Evolutionary conservation across 2,888 invertebrate genomes (phyloP), one percentile per base, ranked within the genome.

Genomic region (Pachycephus smyrnensis): DNA sequence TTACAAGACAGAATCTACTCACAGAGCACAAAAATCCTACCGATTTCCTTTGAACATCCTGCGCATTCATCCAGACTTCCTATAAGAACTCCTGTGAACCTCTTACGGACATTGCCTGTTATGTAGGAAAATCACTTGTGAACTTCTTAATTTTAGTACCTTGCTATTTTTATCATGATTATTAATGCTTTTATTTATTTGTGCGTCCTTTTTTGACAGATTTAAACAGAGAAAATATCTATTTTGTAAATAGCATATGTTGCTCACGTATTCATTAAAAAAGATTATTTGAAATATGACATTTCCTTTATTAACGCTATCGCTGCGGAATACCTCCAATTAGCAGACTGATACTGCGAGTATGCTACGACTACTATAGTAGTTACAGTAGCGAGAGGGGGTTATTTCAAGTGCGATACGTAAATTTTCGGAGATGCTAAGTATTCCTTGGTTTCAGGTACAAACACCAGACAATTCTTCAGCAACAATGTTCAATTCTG

Each of bases 401-500:
- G 15, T 15, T 15, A 40, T 40, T 40, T 15, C 9, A 40, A 40
- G 15, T 40, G 9, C 1, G 15, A 40, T 40, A 40, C 40, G 6
- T 40, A 15, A 40, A 40, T 23, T 40, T 40, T 40, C 4, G 23
- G 23, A 40, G 23, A 40, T 55, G 23, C 23, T 55, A 55, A 55
- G 23, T 55, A 55, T 55, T 55, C 40, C 23, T 55, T 55, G 40
- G 23, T 83, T 84, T 55, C 81, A 87, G 88, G 83, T 85, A 68
- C 75, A 82, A 76, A 74, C 80, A 75, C 74, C 75, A 74, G 83
- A 80, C 78, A 79, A 86, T 55, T 69, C 78, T 4, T 71, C 87
- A 73, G 82, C 85, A 30, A 84, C 86, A 76, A 90, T 91, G 85
- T 91, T 91, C 81, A 91, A 91, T 84, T 91, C 91, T 40, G 89